phyloP scores from a whole-genome alignment of 2,113 vertebrate species.

The Gambusia affinis region DNA sequence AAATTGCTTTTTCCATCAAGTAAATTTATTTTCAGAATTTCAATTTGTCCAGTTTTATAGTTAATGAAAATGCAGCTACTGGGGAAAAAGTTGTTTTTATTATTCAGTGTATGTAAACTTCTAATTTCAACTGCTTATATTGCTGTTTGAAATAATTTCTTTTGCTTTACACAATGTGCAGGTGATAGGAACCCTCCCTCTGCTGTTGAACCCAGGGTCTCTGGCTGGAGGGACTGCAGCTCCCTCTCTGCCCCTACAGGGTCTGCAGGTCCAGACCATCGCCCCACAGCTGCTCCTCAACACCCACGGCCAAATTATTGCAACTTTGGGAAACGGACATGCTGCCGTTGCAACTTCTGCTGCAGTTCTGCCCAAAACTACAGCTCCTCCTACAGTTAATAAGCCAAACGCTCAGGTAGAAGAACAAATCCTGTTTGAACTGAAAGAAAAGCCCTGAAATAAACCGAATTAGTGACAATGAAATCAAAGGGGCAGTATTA shows the following conservation, averaged over 20 bases:
- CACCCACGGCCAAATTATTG: constrained; percentile 94
- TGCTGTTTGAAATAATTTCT: neutral
- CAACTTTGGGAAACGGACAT: constrained; percentile 85
- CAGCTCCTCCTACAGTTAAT: constrained; percentile 74
- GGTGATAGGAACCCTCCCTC: constrained; percentile 92
- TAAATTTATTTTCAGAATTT: too few species aligned
- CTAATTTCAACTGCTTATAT: too few species aligned
- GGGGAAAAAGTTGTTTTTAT: too few species aligned
- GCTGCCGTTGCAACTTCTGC: constrained; percentile 79
- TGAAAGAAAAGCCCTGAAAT: neutral
- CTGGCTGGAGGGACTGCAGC: constrained; percentile 70
- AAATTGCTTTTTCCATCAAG: too few species aligned
- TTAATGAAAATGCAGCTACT: too few species aligned
- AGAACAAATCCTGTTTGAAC: neutral
- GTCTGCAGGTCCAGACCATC: constrained; percentile 89
- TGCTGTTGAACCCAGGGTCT: constrained; percentile 87
- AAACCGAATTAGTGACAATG: too few species aligned
- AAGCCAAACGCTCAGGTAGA: constrained; percentile 79
- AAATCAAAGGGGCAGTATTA: too few species aligned
- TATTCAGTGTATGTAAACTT: too few species aligned
- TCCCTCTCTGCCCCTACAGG: constrained; percentile 82
- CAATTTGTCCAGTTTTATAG: too few species aligned
- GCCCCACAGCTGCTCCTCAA: constrained; percentile 92
- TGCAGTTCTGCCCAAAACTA: constrained; percentile 81
- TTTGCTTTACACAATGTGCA: constrained; percentile 38